A percentile compares a stretch with the other conserved stretches of the same genome.
These are phyloP conservation scores for Halichoerus grypus DNA, from an alignment of 2,113 vertebrate genomes.

Conservation along the genomic window DNA sequence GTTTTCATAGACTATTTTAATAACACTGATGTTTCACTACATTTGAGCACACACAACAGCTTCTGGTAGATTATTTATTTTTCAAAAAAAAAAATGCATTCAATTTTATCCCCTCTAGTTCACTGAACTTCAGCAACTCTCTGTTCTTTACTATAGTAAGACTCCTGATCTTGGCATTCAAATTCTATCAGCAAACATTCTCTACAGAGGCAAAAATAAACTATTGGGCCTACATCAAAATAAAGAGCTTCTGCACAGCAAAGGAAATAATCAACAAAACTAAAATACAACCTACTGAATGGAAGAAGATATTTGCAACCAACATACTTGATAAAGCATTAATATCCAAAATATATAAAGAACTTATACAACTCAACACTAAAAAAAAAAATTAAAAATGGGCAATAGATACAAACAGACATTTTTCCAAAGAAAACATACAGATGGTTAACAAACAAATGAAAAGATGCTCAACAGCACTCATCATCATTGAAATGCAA, in stretches of 20 bases:
- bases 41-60: neutral
- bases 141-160: neutral
- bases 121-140: neutral
- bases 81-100: neutral
- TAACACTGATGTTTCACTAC: neutral
- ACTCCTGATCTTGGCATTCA: neutral
- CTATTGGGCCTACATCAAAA: neutral
- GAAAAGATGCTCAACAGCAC: neutral
- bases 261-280: neutral
- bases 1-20: neutral
- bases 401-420: neutral
- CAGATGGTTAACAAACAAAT: neutral
- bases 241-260: neutral
- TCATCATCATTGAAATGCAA: neutral
- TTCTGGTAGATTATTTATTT: neutral
- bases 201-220: neutral
- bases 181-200: neutral
- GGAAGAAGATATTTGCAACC: neutral
- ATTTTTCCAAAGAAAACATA: neutral
- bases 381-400: neutral
- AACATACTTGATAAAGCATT: neutral
- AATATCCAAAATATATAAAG: neutral
- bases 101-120: neutral
- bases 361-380: neutral
- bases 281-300: neutral